phyloP scores from a whole-genome alignment of 2,113 vertebrate genomes.

The Antechinus stuartii region DNA sequence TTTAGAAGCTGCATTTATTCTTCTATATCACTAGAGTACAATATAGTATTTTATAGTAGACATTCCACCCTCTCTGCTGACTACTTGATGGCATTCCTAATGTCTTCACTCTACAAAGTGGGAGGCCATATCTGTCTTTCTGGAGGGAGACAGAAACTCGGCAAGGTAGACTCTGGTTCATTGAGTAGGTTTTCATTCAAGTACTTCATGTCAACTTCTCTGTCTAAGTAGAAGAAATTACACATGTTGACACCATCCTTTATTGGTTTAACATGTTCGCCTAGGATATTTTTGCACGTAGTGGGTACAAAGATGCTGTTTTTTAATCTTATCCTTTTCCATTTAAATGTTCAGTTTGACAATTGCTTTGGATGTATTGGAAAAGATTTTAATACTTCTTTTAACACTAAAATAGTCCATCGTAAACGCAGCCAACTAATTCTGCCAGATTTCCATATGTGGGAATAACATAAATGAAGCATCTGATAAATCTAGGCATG shows the following conservation, averaged over 20 bases:
- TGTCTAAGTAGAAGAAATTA: background rate
- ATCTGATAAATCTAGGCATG: background rate
- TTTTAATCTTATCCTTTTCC: constrained; percentile 9
- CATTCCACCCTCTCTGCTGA: background rate
- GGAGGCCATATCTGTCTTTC: background rate
- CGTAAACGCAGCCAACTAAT: background rate
- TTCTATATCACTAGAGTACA: background rate
- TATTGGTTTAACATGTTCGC: background rate
- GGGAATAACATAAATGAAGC: background rate
- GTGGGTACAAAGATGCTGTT: background rate
- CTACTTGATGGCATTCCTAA: background rate
- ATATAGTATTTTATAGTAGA: background rate
- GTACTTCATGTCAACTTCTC: background rate
- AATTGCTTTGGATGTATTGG: background rate
- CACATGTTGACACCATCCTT: background rate
- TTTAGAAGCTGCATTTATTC: constrained; percentile 16
- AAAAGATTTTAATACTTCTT: constrained; percentile 13
- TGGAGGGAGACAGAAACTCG: background rate
- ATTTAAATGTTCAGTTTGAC: background rate
- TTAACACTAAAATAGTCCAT: background rate
- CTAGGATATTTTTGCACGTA: background rate
- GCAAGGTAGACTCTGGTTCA: background rate
- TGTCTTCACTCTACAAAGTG: background rate
- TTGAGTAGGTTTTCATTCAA: background rate
- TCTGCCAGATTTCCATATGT: background rate